Evolutionary conservation across 2,888 invertebrate species (phyloP), one percentile per base, ranked within the genome.

Genomic region (Invenusta paracnida): DNA sequence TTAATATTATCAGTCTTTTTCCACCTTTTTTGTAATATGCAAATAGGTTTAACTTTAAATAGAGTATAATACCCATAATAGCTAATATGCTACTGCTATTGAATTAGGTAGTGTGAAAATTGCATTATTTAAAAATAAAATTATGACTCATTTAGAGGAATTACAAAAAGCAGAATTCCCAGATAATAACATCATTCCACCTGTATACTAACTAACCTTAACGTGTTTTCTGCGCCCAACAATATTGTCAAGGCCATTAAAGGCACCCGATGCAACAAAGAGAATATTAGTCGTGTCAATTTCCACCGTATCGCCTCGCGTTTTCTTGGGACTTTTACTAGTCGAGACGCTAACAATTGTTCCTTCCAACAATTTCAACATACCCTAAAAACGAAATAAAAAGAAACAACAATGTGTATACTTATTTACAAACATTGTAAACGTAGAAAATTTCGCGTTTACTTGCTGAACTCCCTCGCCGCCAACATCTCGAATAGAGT

Each of bases 231-330:
- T 92, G 67, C 96, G 93, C 88, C 95, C 95, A 88, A 97, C 95
- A 87, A 97, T 93, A 88, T 96, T 94, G 91, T 99, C 98, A 2
- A 99, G 93, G 0, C 98, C 98, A 90, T 97, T 98, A 91, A 98
- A 99, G 0, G 99, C 99, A 2, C 99, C 99, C 88, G 98, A 98
- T 0, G 97, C 98, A 2, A 99, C 96, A 93, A 99, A 99, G 81
- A 99, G 93, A 87, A 99, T 98, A 92, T 99, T 98, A 81, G 98
- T 97, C 30, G 99, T 99, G 92, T 99, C 99, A 0, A 99, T 96
- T 90, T 96, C 96, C 30, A 98, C 95, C 0, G 96, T 96, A 92
- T 98, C 98, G 0, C 97, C 97, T 29, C 97, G 93, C 85, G 97
- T 92, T 83, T 97, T 98, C 87, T 97, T 93, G 13, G 96, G 96